Conservation (phyloP, 2,797 vertebrate genomes). For the Gymnoscopelus braueri region DNA sequence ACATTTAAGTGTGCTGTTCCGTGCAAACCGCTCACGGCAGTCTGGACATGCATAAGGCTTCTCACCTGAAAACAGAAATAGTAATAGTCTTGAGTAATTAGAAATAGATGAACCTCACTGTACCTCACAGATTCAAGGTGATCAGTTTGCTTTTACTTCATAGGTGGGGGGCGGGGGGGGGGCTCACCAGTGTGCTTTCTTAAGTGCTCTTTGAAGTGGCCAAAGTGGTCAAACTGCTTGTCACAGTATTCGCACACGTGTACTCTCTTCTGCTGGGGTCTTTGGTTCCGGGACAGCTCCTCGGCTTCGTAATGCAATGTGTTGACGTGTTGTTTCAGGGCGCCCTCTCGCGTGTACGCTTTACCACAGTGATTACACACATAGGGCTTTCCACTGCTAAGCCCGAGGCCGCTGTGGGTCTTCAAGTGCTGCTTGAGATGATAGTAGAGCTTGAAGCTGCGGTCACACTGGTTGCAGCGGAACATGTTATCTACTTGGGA, state of each 20-base stretch:
- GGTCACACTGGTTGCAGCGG: constrained; percentile 95
- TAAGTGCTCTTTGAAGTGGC: constrained; percentile 99
- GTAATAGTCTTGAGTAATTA: background rate
- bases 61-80: constrained; percentile 85
- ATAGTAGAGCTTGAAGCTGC: constrained; percentile 97
- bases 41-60: constrained; percentile 98
- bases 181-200: constrained; percentile 95
- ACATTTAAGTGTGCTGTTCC: constrained; percentile 97
- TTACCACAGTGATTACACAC: constrained; percentile 94
- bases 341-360: constrained; percentile 94
- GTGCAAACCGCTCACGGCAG: constrained; percentile 95
- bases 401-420: constrained; percentile 82
- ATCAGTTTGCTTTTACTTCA: too few relatives aligned
- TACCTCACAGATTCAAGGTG: too few relatives aligned
- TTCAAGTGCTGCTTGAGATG: constrained; percentile 99
- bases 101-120: background rate
- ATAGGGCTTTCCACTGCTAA: constrained; percentile 82
- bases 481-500: constrained; percentile 95
- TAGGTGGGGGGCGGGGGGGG: too few relatives aligned
- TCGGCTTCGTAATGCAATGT: constrained; percentile 93
- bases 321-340: constrained; percentile 93
- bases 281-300: constrained; percentile 89
- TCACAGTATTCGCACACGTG: constrained; percentile 97
- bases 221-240: constrained; percentile 98
- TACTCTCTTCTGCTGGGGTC: constrained; percentile 93